Base-by-base conservation (phyloP, 1,140 invertebrate genomes). In the Drosophila littoralis region DNA sequence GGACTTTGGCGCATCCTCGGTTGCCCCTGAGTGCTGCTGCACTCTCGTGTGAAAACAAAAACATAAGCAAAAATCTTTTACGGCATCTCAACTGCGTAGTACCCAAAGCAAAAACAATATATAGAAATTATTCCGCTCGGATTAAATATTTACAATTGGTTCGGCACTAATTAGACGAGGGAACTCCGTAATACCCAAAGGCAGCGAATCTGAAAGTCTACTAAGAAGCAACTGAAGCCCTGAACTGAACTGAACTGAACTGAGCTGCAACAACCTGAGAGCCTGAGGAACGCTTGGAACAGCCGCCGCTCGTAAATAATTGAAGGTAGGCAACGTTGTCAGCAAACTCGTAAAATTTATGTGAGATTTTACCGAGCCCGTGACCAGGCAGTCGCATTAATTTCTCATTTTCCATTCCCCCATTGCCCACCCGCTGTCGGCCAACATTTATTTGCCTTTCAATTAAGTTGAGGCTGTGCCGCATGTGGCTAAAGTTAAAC, bases 301-400 rank as follows among this genome's bases (percentile, higher is more conserved):
- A 69, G 61, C 73, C 77, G 66, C 71, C 72, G 67, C 79, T 75
- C 70, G 58, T 91, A 75, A 88, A 91, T 91, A 84, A 81, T 91
- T 91, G 57, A 81, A 91, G 88, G 88, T 91, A 91, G 50, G 75
- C 63, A 36, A 67, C 51, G 28, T 67, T 80, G 79, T 90, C 81
- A 70, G 74, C 79, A 71, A 60, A 43, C 51, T 64, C 17, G 42
- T 69, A 63, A 61, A 77, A 79, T 82, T 82, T 75, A 79, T 85
- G 82, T 50, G 32, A 50, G 17, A 66, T 70, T 77, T 63, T 9
- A 9, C 38, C 46, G 43, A 28, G 36, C 42, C 51, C 35, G 10
- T 42, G 38, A 46, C 28, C 54, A 32, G 15, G 61, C 66, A 48
- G 50, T 51, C 32, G 74, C 58, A 74, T 74, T 74, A 61, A 61